These are phyloP conservation scores for Mormyrus lacerda DNA, from an alignment of 2,113 vertebrate species.

Conservation along the genomic window DNA sequence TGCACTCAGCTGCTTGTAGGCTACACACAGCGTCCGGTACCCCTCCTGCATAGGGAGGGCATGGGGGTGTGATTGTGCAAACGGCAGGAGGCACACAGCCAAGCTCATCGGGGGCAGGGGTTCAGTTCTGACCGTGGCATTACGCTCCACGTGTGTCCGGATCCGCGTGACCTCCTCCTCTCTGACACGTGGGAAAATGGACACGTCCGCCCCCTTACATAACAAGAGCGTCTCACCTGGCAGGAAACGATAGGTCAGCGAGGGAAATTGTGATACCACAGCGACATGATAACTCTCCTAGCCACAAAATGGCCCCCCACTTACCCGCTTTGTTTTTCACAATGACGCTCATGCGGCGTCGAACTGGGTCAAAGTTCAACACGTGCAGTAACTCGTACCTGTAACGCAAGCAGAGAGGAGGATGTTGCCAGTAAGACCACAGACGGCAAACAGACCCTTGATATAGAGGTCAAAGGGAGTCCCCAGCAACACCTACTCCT, in stretches of 20 bases:
- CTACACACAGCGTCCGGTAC: conserved; percentile 89
- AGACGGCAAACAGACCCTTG: background rate
- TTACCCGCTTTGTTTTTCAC: conserved; percentile 74
- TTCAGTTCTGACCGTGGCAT: conserved; percentile 70
- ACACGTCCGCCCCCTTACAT: conserved; percentile 95
- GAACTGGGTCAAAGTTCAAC: conserved; percentile 85
- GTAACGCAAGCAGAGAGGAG: conserved; percentile 12
- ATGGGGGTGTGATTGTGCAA: background rate
- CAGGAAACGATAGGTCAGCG: conserved; percentile 15
- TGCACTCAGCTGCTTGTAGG: conserved; percentile 73
- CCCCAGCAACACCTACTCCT: conserved; percentile 70
- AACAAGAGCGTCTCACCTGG: conserved; percentile 83
- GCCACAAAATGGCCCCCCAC: background rate
- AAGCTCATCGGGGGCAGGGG: background rate
- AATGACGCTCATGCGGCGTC: conserved; percentile 95
- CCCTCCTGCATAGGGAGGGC: conserved; percentile 67
- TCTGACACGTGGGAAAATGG: conserved; percentile 82
- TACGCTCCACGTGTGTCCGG: conserved; percentile 81
- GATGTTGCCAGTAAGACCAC: background rate
- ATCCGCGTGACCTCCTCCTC: conserved; percentile 78
- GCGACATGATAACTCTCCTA: no score
- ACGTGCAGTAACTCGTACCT: conserved; percentile 91
- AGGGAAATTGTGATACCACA: background rate
- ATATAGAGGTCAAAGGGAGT: background rate
- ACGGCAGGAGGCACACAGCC: background rate